Percentiles rank a stretch among this genome's conserved stretches.
Evolutionary conservation across 2,888 invertebrate species (phyloP).

Genomic region (Nemoura dubitans): DNA sequence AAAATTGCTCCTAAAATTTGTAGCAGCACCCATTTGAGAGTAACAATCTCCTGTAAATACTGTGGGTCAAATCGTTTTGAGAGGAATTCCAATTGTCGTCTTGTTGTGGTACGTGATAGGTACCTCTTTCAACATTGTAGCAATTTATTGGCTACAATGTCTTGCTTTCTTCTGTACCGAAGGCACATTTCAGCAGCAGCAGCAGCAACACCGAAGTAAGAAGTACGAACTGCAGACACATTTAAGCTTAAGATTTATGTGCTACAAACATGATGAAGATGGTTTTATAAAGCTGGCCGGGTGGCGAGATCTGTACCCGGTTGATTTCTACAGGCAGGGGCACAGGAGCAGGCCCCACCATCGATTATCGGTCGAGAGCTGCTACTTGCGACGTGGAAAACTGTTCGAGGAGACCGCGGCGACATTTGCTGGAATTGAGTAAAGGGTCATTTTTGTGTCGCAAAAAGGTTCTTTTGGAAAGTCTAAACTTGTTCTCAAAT

Average conservation of each 20-base stretch:
- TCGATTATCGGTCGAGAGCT: too few relatives aligned
- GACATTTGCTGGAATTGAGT: too few relatives aligned
- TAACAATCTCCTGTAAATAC: neutral
- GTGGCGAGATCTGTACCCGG: neutral
- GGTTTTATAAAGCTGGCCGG: neutral
- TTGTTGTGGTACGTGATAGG: neutral
- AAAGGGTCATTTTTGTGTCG: too few relatives aligned
- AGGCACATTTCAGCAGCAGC: neutral
- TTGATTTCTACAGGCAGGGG: neutral
- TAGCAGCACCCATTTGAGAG: neutral
- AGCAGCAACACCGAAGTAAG: neutral
- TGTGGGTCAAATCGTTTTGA: neutral
- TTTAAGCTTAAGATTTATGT: neutral
- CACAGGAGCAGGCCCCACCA: neutral
- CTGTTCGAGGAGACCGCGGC: neutral
- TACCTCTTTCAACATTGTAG: neutral
- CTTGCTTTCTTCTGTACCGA: neutral
- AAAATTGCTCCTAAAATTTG: neutral
- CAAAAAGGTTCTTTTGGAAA: too few relatives aligned
- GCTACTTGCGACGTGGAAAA: neutral
- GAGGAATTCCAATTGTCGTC: neutral
- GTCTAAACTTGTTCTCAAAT: too few relatives aligned
- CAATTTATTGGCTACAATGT: neutral
- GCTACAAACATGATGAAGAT: slow-evolving; percentile 1
- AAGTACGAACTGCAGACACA: neutral